Evolutionary conservation across 2,888 invertebrate species (phyloP), one percentile per base, ranked within the genome.

Genomic region (Chalcis sispes): DNA sequence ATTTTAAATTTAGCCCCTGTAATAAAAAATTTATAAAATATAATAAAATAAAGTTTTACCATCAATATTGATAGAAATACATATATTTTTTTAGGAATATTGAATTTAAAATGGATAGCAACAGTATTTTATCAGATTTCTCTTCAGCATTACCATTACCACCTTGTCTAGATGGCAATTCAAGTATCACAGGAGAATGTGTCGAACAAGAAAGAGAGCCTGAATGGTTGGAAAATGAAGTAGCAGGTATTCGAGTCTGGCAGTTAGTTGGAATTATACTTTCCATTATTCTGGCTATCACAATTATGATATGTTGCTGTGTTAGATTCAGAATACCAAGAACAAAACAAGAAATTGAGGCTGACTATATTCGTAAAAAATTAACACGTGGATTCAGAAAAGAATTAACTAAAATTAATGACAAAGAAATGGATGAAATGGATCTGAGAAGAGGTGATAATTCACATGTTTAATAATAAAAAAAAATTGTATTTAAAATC

Each of bases 271-370:
- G 86, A 20, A 86, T 88, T 13, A 78, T 88, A 56, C 79, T 88
- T 4, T 87, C 85, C 0, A 71, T 87, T 54, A 56, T 88, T 40
- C 80, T 88, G 42, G 82, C 83, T 2, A 81, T 88, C 29, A 81
- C 81, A 5, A 93, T 97, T 79, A 92, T 96, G 85, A 90, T 97
- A 69, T 98, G 97, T 87, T 98, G 97, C 86, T 96, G 97, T 86
- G 92, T 96, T 83, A 94, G 95, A 80, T 95, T 97, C 89, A 93
- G 98, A 46, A 95, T 98, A 81, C 98, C 98, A 0, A 91, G 98
- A 69, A 98, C 98, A 0, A 97, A 97, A 87, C 97, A 97, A 89
- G 97, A 98, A 89, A 98, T 98, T 79, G 97, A 97, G 87, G 97
- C 96, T 0, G 96, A 98, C 89, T 96, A 95, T 89, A 93, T 95